A percentile compares a stretch with the other conserved stretches of the same genome.
Conservation (phyloP, 2,888 invertebrate species). For the Argyresthia albistria region DNA sequence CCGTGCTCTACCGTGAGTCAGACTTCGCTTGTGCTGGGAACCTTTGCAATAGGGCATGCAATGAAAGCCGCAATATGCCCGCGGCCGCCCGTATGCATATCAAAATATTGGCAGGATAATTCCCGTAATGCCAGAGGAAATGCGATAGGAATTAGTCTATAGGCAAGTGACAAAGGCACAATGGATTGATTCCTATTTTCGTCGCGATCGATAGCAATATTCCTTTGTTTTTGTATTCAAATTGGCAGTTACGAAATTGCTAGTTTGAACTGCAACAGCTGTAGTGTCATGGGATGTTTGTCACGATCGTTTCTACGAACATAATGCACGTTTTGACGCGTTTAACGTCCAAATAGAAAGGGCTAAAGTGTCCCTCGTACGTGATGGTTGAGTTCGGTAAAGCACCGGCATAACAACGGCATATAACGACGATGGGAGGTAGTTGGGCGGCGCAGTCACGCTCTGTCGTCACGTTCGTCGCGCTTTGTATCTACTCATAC, state of each 20-base stretch:
- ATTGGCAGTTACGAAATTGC: too few species aligned
- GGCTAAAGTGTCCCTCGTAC: conserved; percentile 1
- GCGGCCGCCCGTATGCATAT: background rate
- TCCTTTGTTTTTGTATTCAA: too few species aligned
- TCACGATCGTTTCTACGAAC: too few species aligned
- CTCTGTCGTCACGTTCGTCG: conserved; percentile 37
- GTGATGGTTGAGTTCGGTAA: background rate
- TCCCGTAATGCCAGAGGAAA: background rate
- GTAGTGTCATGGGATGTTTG: too few species aligned
- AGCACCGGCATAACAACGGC: conserved; percentile 1
- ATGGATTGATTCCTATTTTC: background rate
- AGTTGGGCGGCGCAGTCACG: conserved; percentile 36
- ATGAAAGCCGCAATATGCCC: background rate
- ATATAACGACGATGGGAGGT: conserved; percentile 11
- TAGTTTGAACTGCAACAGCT: too few species aligned
- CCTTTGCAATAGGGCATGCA: conserved; percentile 1
- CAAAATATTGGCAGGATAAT: conserved; percentile 3
- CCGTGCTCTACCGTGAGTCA: conserved; percentile 5
- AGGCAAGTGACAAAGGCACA: background rate
- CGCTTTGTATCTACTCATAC: background rate
- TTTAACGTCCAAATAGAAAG: background rate
- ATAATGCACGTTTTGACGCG: too few species aligned
- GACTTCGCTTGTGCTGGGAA: conserved; percentile 7
- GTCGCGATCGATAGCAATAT: background rate
- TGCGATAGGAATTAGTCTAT: background rate